A percentile compares a stretch with the other conserved stretches of the same genome.
phyloP scores from a whole-genome alignment of 1,140 invertebrate genomes.

The Tetraneura akinire region DNA sequence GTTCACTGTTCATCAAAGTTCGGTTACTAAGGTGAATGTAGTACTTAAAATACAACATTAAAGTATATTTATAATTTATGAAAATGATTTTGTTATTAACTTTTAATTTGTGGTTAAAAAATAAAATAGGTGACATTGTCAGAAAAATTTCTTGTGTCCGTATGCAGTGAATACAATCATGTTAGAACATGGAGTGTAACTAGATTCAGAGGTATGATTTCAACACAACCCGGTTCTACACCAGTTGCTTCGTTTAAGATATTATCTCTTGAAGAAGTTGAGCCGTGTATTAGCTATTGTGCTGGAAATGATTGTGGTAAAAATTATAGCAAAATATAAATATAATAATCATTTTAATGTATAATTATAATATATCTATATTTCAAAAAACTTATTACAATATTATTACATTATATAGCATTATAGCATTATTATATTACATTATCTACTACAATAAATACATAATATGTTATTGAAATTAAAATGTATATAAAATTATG shows the following conservation, averaged over 20 bases:
- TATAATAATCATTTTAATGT: too few relatives aligned
- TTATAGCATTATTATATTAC: too few relatives aligned
- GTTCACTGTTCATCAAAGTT: conserved; percentile 95
- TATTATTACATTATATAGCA: too few relatives aligned
- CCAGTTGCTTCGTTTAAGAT: conserved; percentile 96
- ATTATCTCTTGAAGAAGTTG: conserved; percentile 83
- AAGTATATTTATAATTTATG: too few relatives aligned
- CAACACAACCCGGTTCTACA: conserved; percentile 94
- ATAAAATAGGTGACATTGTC: conserved; percentile 75
- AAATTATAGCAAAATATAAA: too few relatives aligned
- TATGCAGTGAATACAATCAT: conserved; percentile 97
- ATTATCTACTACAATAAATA: too few relatives aligned
- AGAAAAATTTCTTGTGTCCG: conserved; percentile 95
- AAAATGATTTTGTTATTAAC: too few relatives aligned
- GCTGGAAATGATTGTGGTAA: conserved; percentile 79
- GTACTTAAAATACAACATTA: not conserved
- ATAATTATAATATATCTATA: too few relatives aligned
- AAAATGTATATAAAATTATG: too few relatives aligned
- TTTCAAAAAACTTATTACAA: too few relatives aligned
- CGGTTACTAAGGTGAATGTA: conserved; percentile 80
- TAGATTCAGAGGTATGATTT: conserved; percentile 94
- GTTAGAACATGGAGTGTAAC: conserved; percentile 96
- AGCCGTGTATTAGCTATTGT: conserved; percentile 73
- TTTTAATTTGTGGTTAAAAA: too few relatives aligned
- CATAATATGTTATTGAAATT: too few relatives aligned